Evolutionary conservation across 2,888 invertebrate genomes (phyloP), one percentile per base, ranked within the genome.

Genomic region (Cerastoderma edule): DNA sequence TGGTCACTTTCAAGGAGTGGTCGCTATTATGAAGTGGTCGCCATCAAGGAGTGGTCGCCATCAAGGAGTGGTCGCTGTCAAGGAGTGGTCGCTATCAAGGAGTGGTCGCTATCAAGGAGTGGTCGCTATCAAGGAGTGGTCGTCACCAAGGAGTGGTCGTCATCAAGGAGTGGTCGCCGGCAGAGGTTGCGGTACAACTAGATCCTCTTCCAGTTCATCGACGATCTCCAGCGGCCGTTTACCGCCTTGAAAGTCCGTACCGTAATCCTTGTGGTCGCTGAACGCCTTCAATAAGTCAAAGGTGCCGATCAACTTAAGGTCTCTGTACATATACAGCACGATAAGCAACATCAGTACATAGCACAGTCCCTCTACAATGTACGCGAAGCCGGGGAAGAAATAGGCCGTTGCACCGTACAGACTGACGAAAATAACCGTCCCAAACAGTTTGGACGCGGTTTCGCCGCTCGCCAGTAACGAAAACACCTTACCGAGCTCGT

Each of bases 401-500:
- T 80, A 67, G 0, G 89, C 83, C 0, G 92, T 91, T 16, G 87
- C 87, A n/a, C 88, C 84, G 79, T 92, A 92, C 35, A 92, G 67
- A 65, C 83, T 86, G 4, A 88, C 89, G 79, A 92, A 91, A 16
- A 89, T 72, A 13, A 91, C 78, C 0, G 88, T 92, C 91, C 30
- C 90, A 5, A 91, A 56, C 28, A 92, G 85, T 74, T 88, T 91
- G 8, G 91, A 87, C 22, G 89, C 71, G 1, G 92, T 91, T 74
- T 92, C 92, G 0, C 88, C 88, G 67, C 89, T 87, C 30, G 90
- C 90, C 33, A 91, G 69, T 27, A 92, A 78, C 8, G 91, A 88
- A 72, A 92, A 92, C 46, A 88, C 84, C 76, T 91, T 91, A 0
- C 92, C 91, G 8, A 92, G 83, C 75, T 92, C 91, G 56, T 89